These are phyloP conservation scores for Epizoanthus fatuus DNA, from an alignment of 92 coral and sea anemone species.

Conservation along the genomic window DNA sequence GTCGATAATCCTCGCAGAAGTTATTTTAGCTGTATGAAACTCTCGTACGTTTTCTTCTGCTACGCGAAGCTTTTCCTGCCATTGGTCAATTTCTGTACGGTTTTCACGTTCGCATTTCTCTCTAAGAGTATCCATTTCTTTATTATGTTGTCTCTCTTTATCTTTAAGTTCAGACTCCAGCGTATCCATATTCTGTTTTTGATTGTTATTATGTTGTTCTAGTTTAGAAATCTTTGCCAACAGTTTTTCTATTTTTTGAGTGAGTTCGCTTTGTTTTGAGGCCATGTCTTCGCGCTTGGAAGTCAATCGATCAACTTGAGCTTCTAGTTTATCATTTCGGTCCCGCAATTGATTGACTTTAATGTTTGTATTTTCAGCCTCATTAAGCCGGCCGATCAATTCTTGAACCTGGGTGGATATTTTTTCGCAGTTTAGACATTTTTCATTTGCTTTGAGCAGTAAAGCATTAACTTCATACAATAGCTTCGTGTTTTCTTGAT, in stretches of 20 bases:
- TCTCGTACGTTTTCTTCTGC: background rate
- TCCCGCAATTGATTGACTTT: background rate
- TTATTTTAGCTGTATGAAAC: background rate
- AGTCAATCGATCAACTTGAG: background rate
- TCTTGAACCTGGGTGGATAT: background rate
- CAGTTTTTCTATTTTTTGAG: background rate
- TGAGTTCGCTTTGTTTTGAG: background rate
- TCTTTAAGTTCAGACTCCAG: background rate
- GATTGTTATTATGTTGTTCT: background rate
- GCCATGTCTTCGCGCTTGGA: slow-evolving; percentile 8
- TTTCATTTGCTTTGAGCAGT: slow-evolving; percentile 6
- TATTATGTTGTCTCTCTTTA: background rate
- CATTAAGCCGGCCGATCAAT: background rate
- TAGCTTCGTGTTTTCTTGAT: background rate
- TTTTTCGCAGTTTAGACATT: slow-evolving; percentile 7
- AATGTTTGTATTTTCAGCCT: background rate
- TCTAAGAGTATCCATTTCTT: background rate
- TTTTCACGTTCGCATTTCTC: background rate
- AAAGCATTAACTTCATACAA: background rate
- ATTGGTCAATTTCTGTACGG: background rate
- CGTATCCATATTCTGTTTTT: background rate
- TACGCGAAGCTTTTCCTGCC: background rate
- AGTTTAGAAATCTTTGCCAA: background rate
- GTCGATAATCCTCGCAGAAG: background rate
- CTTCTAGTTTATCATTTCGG: background rate